phyloP scores from a whole-genome alignment of 1,140 invertebrate genomes.

The Dreissena polymorpha region DNA sequence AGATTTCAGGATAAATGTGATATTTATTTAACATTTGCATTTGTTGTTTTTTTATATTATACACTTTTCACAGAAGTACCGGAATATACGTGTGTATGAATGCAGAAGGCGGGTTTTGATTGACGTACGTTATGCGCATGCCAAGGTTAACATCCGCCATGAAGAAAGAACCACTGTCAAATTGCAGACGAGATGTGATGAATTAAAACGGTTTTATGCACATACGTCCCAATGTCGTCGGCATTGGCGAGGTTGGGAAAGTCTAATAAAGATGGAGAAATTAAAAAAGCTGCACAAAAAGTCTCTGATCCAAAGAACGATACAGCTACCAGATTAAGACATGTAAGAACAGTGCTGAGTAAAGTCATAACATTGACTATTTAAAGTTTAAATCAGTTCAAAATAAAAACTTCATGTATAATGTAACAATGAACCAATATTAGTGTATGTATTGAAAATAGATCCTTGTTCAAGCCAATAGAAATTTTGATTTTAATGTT shows the following conservation, averaged over 20 bases:
- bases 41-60: no score
- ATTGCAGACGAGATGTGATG: slow-evolving; percentile 55
- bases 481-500: no score
- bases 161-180: not conserved
- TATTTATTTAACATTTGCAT: no score
- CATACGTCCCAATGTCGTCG: slow-evolving; percentile 52
- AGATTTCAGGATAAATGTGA: no score
- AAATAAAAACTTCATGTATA: no score
- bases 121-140: slow-evolving; percentile 43
- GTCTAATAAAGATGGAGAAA: slow-evolving; percentile 86
- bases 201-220: slow-evolving; percentile 35
- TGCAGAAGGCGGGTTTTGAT: not conserved
- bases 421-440: no score
- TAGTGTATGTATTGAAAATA: no score
- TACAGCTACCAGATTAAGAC: slow-evolving; percentile 93
- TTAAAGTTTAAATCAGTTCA: no score
- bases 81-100: not conserved
- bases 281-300: slow-evolving; percentile 97
- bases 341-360: slow-evolving; percentile 96
- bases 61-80: no score
- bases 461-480: no score
- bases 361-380: not conserved
- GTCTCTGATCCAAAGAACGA: slow-evolving; percentile 97
- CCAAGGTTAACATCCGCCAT: slow-evolving; percentile 52
- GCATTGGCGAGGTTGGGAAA: slow-evolving; percentile 57